Conservation (phyloP, 2,888 invertebrate species). For the Branchellion lobata region DNA sequence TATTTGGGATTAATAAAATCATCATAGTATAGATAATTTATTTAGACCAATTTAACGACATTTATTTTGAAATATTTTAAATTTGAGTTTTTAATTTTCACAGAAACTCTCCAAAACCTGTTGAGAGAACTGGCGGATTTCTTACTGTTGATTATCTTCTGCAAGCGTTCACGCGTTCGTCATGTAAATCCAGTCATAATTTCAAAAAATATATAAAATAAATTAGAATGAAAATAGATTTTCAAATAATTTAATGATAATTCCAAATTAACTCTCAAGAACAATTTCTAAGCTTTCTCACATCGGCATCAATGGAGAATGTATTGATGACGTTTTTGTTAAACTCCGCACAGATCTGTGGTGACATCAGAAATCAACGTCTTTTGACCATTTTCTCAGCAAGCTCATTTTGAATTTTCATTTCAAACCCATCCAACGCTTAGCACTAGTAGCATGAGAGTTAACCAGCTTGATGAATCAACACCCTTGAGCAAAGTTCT, state of each 20-base stretch:
- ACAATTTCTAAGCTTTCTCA: no score
- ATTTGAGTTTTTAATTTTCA: neutral
- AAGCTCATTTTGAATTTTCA: neutral
- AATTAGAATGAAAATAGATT: neutral
- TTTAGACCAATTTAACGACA: neutral
- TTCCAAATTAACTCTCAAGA: neutral
- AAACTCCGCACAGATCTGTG: slow-evolving; percentile 9
- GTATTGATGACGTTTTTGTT: slow-evolving; percentile 4
- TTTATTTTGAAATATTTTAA: neutral
- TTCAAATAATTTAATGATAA: no score
- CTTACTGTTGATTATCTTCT: neutral
- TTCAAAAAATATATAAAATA: neutral
- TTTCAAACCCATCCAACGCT: neutral
- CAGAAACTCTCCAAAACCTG: neutral
- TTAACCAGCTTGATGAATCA: no score
- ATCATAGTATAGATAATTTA: no score
- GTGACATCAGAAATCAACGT: neutral
- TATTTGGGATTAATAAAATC: no score
- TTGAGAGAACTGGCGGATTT: slow-evolving; percentile 1
- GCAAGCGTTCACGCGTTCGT: neutral
- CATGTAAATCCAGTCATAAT: neutral
- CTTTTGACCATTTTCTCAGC: neutral
- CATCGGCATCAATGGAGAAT: slow-evolving; percentile 5
- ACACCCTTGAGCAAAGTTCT: no score
- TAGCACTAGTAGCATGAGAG: no score